Evolutionary conservation across 2,113 vertebrate genomes (phyloP), one percentile per base, ranked within the genome.

Genomic region (Phycodurus eques): DNA sequence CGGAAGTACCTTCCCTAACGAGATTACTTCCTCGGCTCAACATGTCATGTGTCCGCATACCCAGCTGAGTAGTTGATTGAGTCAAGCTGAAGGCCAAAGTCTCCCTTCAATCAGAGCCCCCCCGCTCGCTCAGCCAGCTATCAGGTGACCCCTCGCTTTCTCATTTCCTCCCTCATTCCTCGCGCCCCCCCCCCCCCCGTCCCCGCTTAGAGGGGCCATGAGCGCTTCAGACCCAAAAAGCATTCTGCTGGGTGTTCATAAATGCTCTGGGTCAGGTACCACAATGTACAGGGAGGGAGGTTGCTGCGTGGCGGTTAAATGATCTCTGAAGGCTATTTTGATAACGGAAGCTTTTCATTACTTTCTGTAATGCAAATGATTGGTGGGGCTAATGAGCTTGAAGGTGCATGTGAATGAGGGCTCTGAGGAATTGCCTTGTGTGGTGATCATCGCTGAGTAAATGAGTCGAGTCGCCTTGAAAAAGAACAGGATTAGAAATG

Each of bases 271-370:
- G 43, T 82, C 59, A 42, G 74, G 84, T 84, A 85, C 49, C 68
- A 61, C 57, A 70, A 80, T 72, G 67, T 76, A 68, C 73, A 68
- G 57, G 8, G 19, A 31, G 53, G 43, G 53, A 31, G 33, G 73
- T 80, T 2, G 17, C 74, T 65, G 80, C 78, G 82, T 89, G 81
- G 85, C 71, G 66, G 78, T 82, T 88, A 90, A 90, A 87, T 69
- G 87, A 88, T 90, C 88, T 90, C 88, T 83, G 85, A 90, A 91
- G 90, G 85, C 88, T 83, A 77, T 82, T 78, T 80, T 85, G 88
- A 90, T 87, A 91, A 90, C 82, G 84, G 84, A 87, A 80, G 75
- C 88, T 88, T 88, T 90, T 90, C 88, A 90, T 90, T 90, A 89
- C 80, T 61, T 46, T 67, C 71, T 68, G 80, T 85, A 89, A 89